Evolutionary conservation across 2,888 invertebrate genomes (phyloP).

Genomic region (Drosophila macrothrix): DNA sequence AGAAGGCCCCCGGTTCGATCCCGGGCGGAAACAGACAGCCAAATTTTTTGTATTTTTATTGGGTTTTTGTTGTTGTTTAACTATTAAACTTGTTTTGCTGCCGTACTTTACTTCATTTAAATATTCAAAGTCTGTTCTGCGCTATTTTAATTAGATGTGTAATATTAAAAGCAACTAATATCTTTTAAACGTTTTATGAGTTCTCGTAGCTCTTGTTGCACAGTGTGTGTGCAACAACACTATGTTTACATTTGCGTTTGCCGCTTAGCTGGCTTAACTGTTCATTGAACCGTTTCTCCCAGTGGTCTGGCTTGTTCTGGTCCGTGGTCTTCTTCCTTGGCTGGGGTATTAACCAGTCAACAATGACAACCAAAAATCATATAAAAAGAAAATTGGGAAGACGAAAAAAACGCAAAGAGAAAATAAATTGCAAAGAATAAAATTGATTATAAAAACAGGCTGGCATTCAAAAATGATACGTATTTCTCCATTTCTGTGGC

Average conservation of each 20-base stretch:
- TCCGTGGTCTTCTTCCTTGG: constrained; percentile 22
- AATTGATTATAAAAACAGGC: constrained; percentile 29
- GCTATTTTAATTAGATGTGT: background rate
- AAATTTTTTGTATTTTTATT: constrained; percentile 4
- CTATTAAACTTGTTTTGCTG: background rate
- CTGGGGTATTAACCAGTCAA: constrained; percentile 60
- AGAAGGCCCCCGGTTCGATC: constrained; percentile 85
- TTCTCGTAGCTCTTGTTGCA: constrained; percentile 13
- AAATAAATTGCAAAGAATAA: constrained; percentile 6
- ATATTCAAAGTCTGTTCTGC: background rate
- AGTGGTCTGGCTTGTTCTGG: constrained; percentile 39
- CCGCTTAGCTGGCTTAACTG: constrained; percentile 64
- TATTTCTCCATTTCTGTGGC: constrained; percentile 16
- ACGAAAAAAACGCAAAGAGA: constrained; percentile 1
- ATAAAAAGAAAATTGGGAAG: constrained; percentile 20
- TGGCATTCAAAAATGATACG: constrained; percentile 22
- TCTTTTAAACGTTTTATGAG: background rate
- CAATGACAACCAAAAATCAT: constrained; percentile 52
- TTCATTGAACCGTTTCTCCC: constrained; percentile 69
- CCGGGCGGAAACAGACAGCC: constrained; percentile 77
- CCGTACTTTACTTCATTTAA: background rate
- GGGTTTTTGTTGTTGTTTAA: background rate
- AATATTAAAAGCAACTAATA: background rate
- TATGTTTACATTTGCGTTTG: constrained; percentile 66
- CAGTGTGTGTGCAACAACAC: constrained; percentile 20